Conservation (phyloP, 2,888 invertebrate species). For the Tribolium freemani region DNA sequence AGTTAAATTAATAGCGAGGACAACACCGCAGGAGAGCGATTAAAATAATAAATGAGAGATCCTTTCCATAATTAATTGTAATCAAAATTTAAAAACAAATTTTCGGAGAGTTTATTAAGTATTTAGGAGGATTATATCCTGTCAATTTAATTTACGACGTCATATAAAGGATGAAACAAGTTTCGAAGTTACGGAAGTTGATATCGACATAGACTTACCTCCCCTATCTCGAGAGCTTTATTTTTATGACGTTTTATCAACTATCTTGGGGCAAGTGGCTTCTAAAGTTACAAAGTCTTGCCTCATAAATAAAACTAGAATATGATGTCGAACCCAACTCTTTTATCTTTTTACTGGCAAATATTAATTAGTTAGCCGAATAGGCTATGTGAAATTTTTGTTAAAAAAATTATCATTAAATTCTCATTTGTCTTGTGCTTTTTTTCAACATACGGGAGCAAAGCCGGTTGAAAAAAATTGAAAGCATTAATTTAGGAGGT, state of each 20-base stretch:
- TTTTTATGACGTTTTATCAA: slow-evolving; percentile 19
- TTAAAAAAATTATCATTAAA: slow-evolving; percentile 15
- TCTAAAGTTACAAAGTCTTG: not conserved
- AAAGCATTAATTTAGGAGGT: slow-evolving; percentile 14
- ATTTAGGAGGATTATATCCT: not conserved
- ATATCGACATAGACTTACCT: not conserved
- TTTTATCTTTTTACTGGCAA: too few species aligned
- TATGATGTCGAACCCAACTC: too few species aligned
- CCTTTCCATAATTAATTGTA: slow-evolving; percentile 1
- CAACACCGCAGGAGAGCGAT: slow-evolving; percentile 6
- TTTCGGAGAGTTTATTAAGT: not conserved
- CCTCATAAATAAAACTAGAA: not conserved
- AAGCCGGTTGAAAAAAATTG: not conserved
- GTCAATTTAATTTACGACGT: not conserved
- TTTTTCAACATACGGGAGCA: slow-evolving; percentile 1
- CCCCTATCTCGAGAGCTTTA: slow-evolving; percentile 12
- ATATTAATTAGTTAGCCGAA: too few species aligned
- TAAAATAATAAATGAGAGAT: slow-evolving; percentile 11
- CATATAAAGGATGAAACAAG: not conserved
- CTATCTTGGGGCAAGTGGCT: not conserved
- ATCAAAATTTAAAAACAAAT: not conserved
- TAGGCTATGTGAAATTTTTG: not conserved
- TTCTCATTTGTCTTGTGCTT: slow-evolving; percentile 4
- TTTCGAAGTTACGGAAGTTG: not conserved
- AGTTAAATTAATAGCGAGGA: not conserved